phyloP scores from a whole-genome alignment of 2,888 invertebrate species.

The Hermaeophaga mercurialis region DNA sequence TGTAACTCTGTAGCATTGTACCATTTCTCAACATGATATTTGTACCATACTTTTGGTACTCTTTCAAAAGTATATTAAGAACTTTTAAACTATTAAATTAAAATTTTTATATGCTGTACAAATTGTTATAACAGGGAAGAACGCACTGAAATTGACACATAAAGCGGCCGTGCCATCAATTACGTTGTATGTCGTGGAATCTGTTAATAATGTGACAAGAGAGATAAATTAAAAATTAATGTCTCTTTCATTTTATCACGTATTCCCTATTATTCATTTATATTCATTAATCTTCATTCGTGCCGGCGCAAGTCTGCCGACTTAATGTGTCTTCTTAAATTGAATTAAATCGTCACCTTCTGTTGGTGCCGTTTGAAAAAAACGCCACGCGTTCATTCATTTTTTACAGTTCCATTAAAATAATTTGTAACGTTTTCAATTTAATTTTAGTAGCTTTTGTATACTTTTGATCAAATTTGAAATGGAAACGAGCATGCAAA shows the following conservation, averaged over 20 bases:
- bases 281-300: conserved; percentile 30
- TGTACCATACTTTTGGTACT: too few relatives aligned
- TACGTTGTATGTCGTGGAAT: conserved; percentile 9
- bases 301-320: conserved; percentile 22
- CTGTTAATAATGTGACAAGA: conserved; percentile 25
- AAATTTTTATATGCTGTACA: too few relatives aligned
- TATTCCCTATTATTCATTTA: conserved; percentile 30
- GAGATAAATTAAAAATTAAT: conserved; percentile 29
- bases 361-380: conserved; percentile 20
- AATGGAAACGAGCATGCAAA: too few relatives aligned
- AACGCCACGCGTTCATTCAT: too few relatives aligned
- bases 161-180: conserved; percentile 8
- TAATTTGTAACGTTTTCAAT: too few relatives aligned
- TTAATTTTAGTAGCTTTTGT: too few relatives aligned
- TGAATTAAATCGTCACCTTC: conserved; percentile 27
- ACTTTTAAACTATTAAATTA: too few relatives aligned
- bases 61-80: too few relatives aligned
- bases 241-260: conserved; percentile 25
- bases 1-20: too few relatives aligned
- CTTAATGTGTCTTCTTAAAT: conserved; percentile 29
- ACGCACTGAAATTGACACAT: conserved; percentile 5
- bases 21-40: too few relatives aligned
- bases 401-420: too few relatives aligned
- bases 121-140: conserved; percentile 1
- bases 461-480: too few relatives aligned